Evolutionary conservation across 1,140 invertebrate genomes (phyloP).

Genomic region (Sarcophaga bullata): DNA sequence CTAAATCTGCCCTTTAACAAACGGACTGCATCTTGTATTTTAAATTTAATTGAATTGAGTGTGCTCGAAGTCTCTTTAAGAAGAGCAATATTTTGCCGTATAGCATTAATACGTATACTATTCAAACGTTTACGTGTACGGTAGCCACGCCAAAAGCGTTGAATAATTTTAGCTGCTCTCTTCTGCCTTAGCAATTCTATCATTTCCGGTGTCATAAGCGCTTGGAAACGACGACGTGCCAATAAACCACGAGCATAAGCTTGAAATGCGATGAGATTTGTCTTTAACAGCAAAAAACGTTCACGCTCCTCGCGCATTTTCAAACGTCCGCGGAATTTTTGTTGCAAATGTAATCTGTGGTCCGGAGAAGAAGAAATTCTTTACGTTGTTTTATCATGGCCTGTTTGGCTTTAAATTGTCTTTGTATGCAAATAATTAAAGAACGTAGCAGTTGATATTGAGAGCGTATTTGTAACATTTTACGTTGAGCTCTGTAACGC

Average conservation of each 20-base stretch:
- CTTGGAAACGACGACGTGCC: slow-evolving; percentile 64
- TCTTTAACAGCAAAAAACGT: slow-evolving; percentile 47
- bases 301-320: slow-evolving; percentile 52
- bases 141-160: slow-evolving; percentile 75
- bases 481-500: slow-evolving; percentile 66
- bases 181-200: slow-evolving; percentile 65
- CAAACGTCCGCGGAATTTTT: slow-evolving; percentile 66
- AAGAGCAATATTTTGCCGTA: slow-evolving; percentile 66
- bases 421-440: slow-evolving; percentile 60
- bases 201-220: slow-evolving; percentile 65
- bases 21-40: slow-evolving; percentile 54
- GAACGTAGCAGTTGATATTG: slow-evolving; percentile 59
- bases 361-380: slow-evolving; percentile 58
- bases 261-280: slow-evolving; percentile 65
- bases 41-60: slow-evolving; percentile 64
- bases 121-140: slow-evolving; percentile 63
- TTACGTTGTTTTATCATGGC: slow-evolving; percentile 55
- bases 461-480: slow-evolving; percentile 51
- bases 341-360: slow-evolving; percentile 66
- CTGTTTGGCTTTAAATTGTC: slow-evolving; percentile 63
- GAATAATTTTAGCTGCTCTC: slow-evolving; percentile 72
- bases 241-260: slow-evolving; percentile 66
- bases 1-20: slow-evolving; percentile 57
- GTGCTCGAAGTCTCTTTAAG: slow-evolving; percentile 66
- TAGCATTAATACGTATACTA: slow-evolving; percentile 61